phyloP scores from a whole-genome alignment of 2,113 vertebrate genomes.

The Cyanistes caeruleus region DNA sequence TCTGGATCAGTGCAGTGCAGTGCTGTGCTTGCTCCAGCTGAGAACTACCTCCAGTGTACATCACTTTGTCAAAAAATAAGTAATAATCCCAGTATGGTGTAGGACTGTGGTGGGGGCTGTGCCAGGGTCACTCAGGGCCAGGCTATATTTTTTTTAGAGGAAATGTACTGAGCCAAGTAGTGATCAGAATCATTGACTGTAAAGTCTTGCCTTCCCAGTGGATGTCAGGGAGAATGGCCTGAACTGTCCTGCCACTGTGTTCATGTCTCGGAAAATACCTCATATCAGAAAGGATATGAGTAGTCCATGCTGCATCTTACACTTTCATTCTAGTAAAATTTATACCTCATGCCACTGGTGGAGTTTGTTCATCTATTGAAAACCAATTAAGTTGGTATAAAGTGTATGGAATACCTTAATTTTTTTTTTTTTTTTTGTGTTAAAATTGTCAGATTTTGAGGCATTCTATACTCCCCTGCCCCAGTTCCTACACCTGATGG shows the following conservation, averaged over 20 bases:
- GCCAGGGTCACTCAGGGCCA: not conserved
- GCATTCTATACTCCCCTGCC: rapidly evolving
- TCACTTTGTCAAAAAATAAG: not conserved
- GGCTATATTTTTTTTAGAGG: not conserved
- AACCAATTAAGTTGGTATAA: not conserved
- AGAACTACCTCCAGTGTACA: not conserved
- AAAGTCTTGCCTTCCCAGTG: not conserved
- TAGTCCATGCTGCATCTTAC: not conserved
- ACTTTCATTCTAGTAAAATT: not conserved
- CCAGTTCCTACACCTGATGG: rapidly evolving
- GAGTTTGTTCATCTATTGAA: not conserved
- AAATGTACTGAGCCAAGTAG: not conserved
- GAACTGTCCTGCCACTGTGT: not conserved
- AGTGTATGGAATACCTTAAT: not conserved
- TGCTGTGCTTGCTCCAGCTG: not conserved
- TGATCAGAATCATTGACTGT: not conserved
- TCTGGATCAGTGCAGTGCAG: not conserved
- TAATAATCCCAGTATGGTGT: not conserved
- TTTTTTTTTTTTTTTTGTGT: too few relatives aligned
- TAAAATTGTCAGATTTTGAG: not conserved
- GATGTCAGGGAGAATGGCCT: not conserved
- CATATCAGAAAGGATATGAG: not conserved
- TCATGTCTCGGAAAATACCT: not conserved
- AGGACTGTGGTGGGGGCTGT: not conserved
- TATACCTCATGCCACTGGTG: not conserved